Evolutionary conservation across 2,797 vertebrate species (phyloP).

Genomic region (Falco columbarius): DNA sequence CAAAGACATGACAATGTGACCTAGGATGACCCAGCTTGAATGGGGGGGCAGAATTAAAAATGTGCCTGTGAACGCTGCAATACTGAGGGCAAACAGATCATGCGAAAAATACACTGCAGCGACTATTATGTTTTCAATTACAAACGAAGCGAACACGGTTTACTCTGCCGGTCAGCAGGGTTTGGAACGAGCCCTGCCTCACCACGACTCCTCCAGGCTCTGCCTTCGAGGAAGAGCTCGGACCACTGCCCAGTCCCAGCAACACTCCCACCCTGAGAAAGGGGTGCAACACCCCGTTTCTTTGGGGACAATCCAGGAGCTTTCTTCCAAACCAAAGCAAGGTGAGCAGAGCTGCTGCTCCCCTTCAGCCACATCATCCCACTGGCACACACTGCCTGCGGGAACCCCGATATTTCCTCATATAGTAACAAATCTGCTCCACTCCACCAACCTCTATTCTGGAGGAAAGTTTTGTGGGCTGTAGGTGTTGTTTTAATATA

Average conservation of each 20-base stretch:
- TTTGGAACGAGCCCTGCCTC: neutral
- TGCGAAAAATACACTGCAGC: neutral
- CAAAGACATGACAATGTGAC: neutral
- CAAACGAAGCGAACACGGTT: neutral
- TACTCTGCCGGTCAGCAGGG: neutral
- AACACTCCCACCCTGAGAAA: rapidly evolving
- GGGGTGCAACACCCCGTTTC: rapidly evolving
- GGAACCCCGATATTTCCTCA: neutral
- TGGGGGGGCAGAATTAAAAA: neutral
- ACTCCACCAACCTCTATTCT: neutral
- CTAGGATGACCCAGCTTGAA: neutral
- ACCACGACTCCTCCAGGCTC: neutral
- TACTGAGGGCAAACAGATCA: neutral
- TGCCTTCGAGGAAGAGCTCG: conserved; percentile 2
- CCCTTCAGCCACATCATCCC: rapidly evolving
- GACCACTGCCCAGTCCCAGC: neutral
- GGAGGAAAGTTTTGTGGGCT: neutral
- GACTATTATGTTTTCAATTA: neutral
- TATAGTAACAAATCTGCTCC: neutral
- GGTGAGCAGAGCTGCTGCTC: neutral
- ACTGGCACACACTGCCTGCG: rapidly evolving
- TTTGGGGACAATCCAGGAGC: neutral
- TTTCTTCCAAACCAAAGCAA: neutral
- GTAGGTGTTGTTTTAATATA: neutral
- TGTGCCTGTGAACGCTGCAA: neutral